A percentile compares a stretch with the other conserved stretches of the same genome.
Conservation (phyloP, 2,113 vertebrate genomes). For the Salvelinus namaycush region DNA sequence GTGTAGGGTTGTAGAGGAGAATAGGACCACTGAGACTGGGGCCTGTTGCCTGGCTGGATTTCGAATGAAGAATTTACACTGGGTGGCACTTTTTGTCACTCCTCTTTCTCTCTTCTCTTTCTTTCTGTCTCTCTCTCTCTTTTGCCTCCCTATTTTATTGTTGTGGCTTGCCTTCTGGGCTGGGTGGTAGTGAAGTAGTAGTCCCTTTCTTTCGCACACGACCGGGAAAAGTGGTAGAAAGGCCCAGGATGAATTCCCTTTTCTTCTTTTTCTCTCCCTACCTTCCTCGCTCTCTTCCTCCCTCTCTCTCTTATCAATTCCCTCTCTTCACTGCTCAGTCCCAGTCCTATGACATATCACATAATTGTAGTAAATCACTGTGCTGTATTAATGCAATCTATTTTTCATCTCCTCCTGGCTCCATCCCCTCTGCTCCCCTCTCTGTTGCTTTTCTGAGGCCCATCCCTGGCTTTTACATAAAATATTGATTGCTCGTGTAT, state of each 20-base stretch:
- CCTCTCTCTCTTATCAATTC: slow-evolving; percentile 8
- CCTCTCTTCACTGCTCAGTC: background rate
- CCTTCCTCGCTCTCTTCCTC: background rate
- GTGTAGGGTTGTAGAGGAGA: too few species aligned
- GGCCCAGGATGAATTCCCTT: slow-evolving; percentile 34
- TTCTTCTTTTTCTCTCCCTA: background rate
- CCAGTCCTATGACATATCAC: slow-evolving; percentile 23
- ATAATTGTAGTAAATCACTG: slow-evolving; percentile 47
- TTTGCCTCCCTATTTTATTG: background rate
- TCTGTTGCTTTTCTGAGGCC: background rate
- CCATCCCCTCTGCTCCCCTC: background rate
- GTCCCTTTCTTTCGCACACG: slow-evolving; percentile 21
- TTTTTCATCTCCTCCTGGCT: slow-evolving; percentile 48
- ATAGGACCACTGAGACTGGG: too few species aligned
- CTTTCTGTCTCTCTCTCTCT: background rate
- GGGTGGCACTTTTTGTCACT: slow-evolving; percentile 48
- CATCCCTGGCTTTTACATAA: slow-evolving; percentile 37
- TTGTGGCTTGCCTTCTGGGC: slow-evolving; percentile 4
- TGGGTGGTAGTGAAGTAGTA: background rate
- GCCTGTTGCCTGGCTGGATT: slow-evolving; percentile 32
- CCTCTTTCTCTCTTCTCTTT: slow-evolving; percentile 6
- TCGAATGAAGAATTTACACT: slow-evolving; percentile 50
- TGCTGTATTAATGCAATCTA: slow-evolving; percentile 57
- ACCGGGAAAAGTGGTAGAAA: slow-evolving; percentile 35
- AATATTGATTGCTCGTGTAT: slow-evolving; percentile 77